These are phyloP conservation scores for Phataginus tetradactyla DNA, from an alignment of 2,797 vertebrate species.

Conservation along the genomic window DNA sequence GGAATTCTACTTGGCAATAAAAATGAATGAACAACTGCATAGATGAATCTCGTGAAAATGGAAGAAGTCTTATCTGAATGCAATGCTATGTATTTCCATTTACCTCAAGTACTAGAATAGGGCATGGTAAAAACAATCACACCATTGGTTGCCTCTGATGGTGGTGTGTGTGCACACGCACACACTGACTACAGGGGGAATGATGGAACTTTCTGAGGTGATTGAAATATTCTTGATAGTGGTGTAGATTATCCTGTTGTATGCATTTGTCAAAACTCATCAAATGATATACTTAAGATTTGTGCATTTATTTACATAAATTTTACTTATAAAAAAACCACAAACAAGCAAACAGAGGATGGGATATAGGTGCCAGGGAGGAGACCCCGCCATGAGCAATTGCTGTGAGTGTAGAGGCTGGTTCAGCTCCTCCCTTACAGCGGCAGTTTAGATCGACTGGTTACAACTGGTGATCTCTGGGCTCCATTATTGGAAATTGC, in stretches of 20 bases:
- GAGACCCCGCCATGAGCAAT: not conserved
- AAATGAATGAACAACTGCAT: not conserved
- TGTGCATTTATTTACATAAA: not conserved
- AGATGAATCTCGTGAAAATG: not conserved
- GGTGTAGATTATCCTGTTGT: not conserved
- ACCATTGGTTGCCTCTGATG: not conserved
- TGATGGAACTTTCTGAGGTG: not conserved
- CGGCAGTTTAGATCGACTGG: constrained; percentile 6
- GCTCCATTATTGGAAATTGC: not conserved
- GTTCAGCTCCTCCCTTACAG: not conserved
- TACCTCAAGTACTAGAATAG: not conserved
- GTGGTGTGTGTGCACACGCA: not conserved
- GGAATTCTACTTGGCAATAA: not conserved
- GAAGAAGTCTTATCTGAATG: not conserved
- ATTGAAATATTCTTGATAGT: not conserved
- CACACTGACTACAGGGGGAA: not conserved
- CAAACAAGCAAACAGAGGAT: not conserved
- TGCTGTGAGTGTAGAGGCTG: not conserved
- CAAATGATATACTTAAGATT: not conserved
- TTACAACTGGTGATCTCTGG: not conserved
- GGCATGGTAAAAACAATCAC: not conserved
- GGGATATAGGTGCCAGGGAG: not conserved
- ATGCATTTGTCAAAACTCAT: constrained; percentile 15
- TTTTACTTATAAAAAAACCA: not conserved
- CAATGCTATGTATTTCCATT: not conserved